Base-by-base conservation (phyloP, 2,888 invertebrate species). In the Meiosimyza platycephala region DNA sequence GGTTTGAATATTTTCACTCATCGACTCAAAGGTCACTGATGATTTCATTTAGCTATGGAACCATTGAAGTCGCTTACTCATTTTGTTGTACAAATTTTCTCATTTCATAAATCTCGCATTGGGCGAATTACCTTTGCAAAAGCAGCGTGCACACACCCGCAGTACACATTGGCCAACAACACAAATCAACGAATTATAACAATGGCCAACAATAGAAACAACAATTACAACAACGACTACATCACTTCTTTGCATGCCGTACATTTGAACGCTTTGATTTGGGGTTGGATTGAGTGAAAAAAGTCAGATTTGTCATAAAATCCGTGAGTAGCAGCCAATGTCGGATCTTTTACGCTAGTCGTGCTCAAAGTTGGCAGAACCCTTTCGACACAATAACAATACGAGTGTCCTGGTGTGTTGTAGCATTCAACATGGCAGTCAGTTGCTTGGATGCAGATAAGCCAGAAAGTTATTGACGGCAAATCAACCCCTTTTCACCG, bases 281-380 rank as follows among this genome's bases (percentile, higher is more conserved):
- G 22, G 64, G 64, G 50, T 64, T 63, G 64, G 50, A 64, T 64
- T 50, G 64, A 64, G 64, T 64, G 64, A 64, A 64, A 63, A 62
- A 64, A 64, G 48, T 64, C 64, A 64, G 22, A 18, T 64, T 64
- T 64, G 22, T 64, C 64, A 50, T 18, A 13, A 50, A 64, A 64
- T 64, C 12, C 50, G 6, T 1, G 64, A n/a, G 28, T 48, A 33
- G 16, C 64, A 64, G 64, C 28, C 18, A 57, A 57, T 16, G 60
- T 50, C 50, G 48, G 47, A 51, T 18, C 7, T 18, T 50, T 64
- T 18, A 12, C 22, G 62, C 6, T 59, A 7, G 18, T 18, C 28
- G 13, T 18, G 11, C 22, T 9, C 40, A 40, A 9, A 40, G 40
- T 7, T 40, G 40, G 40, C 40, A 40, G 40, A 40, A 40, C 40